Percentiles rank a stretch among this genome's conserved stretches.
Evolutionary conservation across 2,888 invertebrate species (phyloP).

Genomic region (Priocnemis perturbator): DNA sequence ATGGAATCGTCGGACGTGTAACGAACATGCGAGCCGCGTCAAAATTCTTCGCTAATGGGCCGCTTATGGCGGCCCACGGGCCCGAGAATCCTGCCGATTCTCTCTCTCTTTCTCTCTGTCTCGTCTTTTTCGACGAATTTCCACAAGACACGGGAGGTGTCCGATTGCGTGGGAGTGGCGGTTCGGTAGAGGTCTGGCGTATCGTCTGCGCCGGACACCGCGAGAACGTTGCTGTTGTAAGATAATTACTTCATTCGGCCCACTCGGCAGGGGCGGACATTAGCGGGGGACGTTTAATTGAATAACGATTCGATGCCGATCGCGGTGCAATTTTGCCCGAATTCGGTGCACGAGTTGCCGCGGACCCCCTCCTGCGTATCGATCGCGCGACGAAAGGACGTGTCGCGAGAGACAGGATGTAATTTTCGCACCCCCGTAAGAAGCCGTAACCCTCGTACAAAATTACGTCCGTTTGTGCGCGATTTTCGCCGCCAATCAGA

Average conservation of each 20-base stretch:
- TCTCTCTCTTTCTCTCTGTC: constrained; percentile 45
- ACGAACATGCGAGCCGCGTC: constrained; percentile 57
- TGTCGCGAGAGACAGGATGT: constrained; percentile 54
- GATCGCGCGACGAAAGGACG: constrained; percentile 43
- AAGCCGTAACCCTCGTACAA: constrained; percentile 53
- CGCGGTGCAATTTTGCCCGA: constrained; percentile 50
- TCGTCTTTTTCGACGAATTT: constrained; percentile 28
- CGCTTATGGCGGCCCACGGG: constrained; percentile 51
- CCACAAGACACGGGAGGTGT: too few relatives aligned
- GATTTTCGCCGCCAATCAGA: constrained; percentile 62
- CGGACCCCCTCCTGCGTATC: constrained; percentile 38
- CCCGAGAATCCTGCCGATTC: constrained; percentile 33
- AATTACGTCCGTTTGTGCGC: constrained; percentile 71
- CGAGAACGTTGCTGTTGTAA: not conserved
- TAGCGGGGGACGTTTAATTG: constrained; percentile 22
- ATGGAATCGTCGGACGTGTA: constrained; percentile 34
- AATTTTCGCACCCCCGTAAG: constrained; percentile 65
- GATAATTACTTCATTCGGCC: not conserved
- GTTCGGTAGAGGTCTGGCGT: constrained; percentile 16
- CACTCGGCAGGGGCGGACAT: not conserved
- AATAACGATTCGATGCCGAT: constrained; percentile 43
- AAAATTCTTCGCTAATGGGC: constrained; percentile 68
- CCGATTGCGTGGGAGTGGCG: not conserved
- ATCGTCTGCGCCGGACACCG: constrained; percentile 40
- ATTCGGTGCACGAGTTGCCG: constrained; percentile 25